phyloP scores from a whole-genome alignment of 2,888 invertebrate genomes.

The Diarsia dahlii region DNA sequence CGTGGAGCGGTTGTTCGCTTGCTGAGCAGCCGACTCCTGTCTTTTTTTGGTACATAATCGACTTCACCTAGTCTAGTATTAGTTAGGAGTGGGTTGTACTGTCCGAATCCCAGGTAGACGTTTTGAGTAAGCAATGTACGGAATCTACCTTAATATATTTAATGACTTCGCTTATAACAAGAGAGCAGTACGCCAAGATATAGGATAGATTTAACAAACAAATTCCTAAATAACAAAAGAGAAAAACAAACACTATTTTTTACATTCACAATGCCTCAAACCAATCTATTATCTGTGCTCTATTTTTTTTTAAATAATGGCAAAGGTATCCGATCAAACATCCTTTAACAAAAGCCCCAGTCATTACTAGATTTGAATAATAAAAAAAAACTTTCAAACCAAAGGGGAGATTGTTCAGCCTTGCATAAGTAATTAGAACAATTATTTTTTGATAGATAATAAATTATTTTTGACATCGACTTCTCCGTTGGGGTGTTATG shows the following conservation, averaged over 20 bases:
- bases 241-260: slow-evolving; percentile 45
- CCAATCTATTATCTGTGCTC: slow-evolving; percentile 49
- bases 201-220: neutral
- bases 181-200: neutral
- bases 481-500: slow-evolving; percentile 56
- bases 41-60: too few relatives aligned
- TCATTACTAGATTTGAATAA: slow-evolving; percentile 89
- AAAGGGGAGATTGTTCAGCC: slow-evolving; percentile 81
- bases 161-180: neutral
- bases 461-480: slow-evolving; percentile 83
- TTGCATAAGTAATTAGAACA: slow-evolving; percentile 89
- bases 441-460: slow-evolving; percentile 89
- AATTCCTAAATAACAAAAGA: slow-evolving; percentile 17
- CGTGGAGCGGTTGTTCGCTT: too few relatives aligned
- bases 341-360: slow-evolving; percentile 79
- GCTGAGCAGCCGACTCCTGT: too few relatives aligned
- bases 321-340: slow-evolving; percentile 71
- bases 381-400: slow-evolving; percentile 73
- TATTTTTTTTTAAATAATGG: slow-evolving; percentile 59
- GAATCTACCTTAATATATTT: neutral
- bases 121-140: neutral
- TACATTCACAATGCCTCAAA: slow-evolving; percentile 7
- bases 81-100: too few relatives aligned
- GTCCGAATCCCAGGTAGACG: too few relatives aligned
- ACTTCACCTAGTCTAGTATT: too few relatives aligned